Base-by-base conservation (phyloP, 2,113 vertebrate species). In the Gallinago jamesoni region DNA sequence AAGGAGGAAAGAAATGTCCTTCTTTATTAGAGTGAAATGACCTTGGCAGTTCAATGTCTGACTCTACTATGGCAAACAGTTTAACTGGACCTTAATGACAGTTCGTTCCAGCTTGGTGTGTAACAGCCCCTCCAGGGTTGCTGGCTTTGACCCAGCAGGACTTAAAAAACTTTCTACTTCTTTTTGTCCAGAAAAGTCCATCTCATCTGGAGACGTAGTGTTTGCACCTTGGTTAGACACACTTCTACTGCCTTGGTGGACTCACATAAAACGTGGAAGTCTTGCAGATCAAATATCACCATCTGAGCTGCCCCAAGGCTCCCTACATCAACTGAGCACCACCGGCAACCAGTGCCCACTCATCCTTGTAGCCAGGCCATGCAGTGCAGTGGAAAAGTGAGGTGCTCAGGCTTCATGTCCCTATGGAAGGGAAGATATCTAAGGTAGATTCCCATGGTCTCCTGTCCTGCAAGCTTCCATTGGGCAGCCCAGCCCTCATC, bases 361-460 rank as follows among this genome's bases (percentile, higher is more conserved):
- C 3, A 1, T 52, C 56, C 70, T 37, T 3, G 0, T 21, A 62
- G 20, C 27, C 50, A 27, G 14, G 20, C 48, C 43, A 8, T 6
- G 12, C 28, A 60, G 50, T 0, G 2, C 8, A 2, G 5, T 0
- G 9, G 52, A n/a, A 41, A 6, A 47, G 17, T 25, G 50, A 45
- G 5, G 7, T 12, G 13, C 53, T 66, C 43, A 25, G 33, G 9
- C 0, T 4, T 63, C 31, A 4, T 39, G 6, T 10, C 52, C 45
- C 48, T 6, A 0, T 15, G 53, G 57, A 48, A 33, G 33, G 22
- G 52, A 63, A 70, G 45, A 2, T 9, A 30, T 35, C 3, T 28
- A 6, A 17, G 48, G 30, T 8, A 50, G 28, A 53, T n/a, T 39
- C 27, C 53, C 53, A 16, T 21, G 21, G 15, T 10, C 16, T 14